Conservation (phyloP, 2,113 vertebrate genomes). For the Triplophysa tibetana region DNA sequence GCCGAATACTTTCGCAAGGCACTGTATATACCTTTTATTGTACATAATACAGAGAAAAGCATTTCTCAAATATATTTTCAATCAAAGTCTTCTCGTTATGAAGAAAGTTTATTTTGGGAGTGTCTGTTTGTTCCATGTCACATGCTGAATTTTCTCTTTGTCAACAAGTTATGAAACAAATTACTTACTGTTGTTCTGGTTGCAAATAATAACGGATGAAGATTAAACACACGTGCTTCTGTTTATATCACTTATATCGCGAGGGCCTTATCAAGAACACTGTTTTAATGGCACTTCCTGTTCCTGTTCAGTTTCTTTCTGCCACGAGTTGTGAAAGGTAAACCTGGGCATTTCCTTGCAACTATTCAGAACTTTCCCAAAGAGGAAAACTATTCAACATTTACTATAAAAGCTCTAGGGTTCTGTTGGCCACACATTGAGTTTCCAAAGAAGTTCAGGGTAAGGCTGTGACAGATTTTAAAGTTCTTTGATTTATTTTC, state of each 20-base stretch:
- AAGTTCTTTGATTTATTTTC: not conserved
- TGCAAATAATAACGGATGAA: not conserved
- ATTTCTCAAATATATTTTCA: too few relatives aligned
- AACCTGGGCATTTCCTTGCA: not conserved
- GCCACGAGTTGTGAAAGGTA: not conserved
- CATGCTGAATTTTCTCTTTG: not conserved
- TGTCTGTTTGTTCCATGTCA: too few relatives aligned
- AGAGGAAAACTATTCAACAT: not conserved
- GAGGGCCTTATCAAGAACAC: not conserved
- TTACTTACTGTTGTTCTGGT: not conserved
- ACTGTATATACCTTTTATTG: too few relatives aligned
- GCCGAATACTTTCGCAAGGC: too few relatives aligned
- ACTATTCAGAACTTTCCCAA: not conserved
- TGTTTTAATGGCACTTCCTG: not conserved
- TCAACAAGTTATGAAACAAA: not conserved
- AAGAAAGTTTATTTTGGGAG: too few relatives aligned
- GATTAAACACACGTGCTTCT: not conserved
- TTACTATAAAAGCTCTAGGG: not conserved
- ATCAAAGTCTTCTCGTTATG: too few relatives aligned
- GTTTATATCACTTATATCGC: not conserved
- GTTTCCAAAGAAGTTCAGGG: conserved; percentile 34
- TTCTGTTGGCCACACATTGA: conserved; percentile 1
- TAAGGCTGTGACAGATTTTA: not conserved
- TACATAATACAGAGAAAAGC: too few relatives aligned
- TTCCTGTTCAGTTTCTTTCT: not conserved